Conservation (phyloP, 2,888 invertebrate species). For the Orchesella flavescens region DNA sequence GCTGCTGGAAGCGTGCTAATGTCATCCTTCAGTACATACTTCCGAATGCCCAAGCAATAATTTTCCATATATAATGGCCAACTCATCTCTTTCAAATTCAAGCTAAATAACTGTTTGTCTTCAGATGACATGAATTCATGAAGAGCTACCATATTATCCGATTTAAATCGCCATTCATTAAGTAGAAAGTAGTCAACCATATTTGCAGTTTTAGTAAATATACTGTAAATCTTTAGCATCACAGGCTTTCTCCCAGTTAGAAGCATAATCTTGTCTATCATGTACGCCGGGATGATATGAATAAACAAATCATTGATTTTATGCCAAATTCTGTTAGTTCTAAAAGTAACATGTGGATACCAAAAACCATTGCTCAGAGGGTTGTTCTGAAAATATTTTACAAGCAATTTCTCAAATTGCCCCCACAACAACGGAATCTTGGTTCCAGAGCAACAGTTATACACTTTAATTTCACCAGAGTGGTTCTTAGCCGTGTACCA, state of each 20-base stretch:
- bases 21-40: constrained; percentile 90
- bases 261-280: constrained; percentile 85
- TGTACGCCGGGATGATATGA: constrained; percentile 91
- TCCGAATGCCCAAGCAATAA: constrained; percentile 87
- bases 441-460: constrained; percentile 93
- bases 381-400: constrained; percentile 88
- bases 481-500: constrained; percentile 80
- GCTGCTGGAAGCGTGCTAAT: constrained; percentile 84
- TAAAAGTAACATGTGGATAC: constrained; percentile 90
- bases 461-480: constrained; percentile 82
- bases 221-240: constrained; percentile 85
- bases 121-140: constrained; percentile 78
- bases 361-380: constrained; percentile 86
- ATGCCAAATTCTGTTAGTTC: constrained; percentile 84
- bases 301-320: constrained; percentile 83
- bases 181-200: constrained; percentile 84
- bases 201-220: constrained; percentile 83
- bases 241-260: constrained; percentile 88
- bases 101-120: constrained; percentile 80
- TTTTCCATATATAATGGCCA: constrained; percentile 88
- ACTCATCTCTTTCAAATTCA: constrained; percentile 83
- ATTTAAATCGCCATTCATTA: constrained; percentile 85
- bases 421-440: constrained; percentile 86
- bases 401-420: constrained; percentile 87
- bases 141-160: constrained; percentile 80